Evolutionary conservation across 2,888 invertebrate species (phyloP), one percentile per base, ranked within the genome.

Genomic region (Caenorhabditis sp.): DNA sequence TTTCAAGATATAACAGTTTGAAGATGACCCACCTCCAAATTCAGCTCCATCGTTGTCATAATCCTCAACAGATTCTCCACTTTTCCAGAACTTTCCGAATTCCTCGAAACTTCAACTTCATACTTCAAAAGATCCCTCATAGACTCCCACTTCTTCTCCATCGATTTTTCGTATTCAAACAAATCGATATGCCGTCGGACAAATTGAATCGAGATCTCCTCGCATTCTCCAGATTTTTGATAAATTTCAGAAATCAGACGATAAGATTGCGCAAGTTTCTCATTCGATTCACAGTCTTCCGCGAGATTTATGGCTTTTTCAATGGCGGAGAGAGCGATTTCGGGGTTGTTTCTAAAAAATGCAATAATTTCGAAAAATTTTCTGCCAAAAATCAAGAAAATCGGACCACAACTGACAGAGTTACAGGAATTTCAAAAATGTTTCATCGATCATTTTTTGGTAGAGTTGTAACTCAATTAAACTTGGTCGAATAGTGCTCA

Each of bases 291-390:
- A 22, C 79, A 83, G 26, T 83, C 83, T 58, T 84, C 83, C 1
- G 85, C 83, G 28, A 85, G 58, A 10, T 56, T 73, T 19, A 84
- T 51, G 3, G 83, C 81, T 41, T 85, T 85, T 35, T 85, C 83
- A 1, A 68, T 35, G 3, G 80, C 77, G 16, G 70, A 79, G 22
- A 84, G 8, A 8, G 83, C 74, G 22, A 80, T 72, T 41, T 81
- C 83, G 4, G 14, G 14, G 47, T 80, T 69, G 31, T 79, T 69
- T 77, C 83, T 80, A 80, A 22, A 79, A 69, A n/a, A 14, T 26
- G 10, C n/a, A 3, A 14, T 38, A 19, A 22, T 38, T 6, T 19
- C 35, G 1, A 2, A 19, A 22, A 12, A 51, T 0, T 22, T 22
- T 4, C 8, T 22, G 19, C 24, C 10, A 22, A 22, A 51, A 22